Base-by-base conservation (phyloP, 2,888 invertebrate genomes). In the Agrotis ipsilon region DNA sequence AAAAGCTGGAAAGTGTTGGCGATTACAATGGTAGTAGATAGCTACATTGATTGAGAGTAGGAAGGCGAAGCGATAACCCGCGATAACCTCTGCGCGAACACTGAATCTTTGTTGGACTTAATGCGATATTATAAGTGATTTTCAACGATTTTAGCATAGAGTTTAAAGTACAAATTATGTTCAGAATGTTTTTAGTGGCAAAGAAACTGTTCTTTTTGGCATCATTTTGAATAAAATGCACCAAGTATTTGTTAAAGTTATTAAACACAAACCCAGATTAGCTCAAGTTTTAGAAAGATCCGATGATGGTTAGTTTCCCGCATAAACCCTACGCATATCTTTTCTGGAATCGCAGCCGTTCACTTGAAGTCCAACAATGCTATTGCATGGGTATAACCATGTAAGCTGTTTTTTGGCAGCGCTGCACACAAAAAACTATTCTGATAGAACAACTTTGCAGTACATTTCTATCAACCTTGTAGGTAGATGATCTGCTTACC, bases 21-120 rank as follows among this genome's bases (percentile, higher is more conserved):
- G 84, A 83, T 83, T 80, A 83, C 77, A 75, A 64, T 70, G 51
- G 49, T 59, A 71, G 70, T 46, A 70, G 82, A 84, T 83, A 81
- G 70, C 64, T 68, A 72, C 83, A 75, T 72, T 83, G 84, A 84
- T 84, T 85, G 76, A 75, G 77, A 82, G 80, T 75, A 78, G 79
- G 79, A 79, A 80, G 75, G 68, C 76, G 58, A 58, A 14, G 55
- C 39, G 84, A 84, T 84, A 84, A 81, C 85, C 84, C 32, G 0
- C n/a, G 83, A 81, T 84, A 84, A 78, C 79, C 81, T 73, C 49
- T 54, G 14, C 46, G 79, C 79, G 79, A 80, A 81, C 67, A 82
- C 76, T 58, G 74, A 70, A 75, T 84, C 83, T 80, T 81, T 85
- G 85, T 84, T 72, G 60, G 63, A 72, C 78, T 80, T 81, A 73